These are phyloP conservation scores for Crypturellus undulatus DNA, from an alignment of 2,113 vertebrate species.

Conservation along the genomic window DNA sequence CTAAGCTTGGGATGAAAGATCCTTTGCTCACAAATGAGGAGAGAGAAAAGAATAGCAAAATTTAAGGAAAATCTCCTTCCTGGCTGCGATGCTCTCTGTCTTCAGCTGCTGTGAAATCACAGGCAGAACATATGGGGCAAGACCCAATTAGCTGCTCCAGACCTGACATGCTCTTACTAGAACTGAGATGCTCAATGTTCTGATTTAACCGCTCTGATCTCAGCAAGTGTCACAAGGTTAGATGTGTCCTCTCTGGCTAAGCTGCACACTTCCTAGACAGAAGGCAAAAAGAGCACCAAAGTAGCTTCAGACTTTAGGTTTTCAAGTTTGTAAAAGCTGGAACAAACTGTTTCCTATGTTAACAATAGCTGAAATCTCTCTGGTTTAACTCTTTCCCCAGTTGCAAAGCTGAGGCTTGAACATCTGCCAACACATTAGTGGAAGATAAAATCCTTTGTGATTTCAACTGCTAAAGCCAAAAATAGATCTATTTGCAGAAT, in stretches of 20 bases:
- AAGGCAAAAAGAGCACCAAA: conserved; percentile 9
- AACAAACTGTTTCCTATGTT: neutral
- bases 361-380: conserved; percentile 7
- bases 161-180: conserved; percentile 42
- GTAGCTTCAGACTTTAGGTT: conserved; percentile 25
- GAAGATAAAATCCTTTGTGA: conserved; percentile 23
- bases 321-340: conserved; percentile 30
- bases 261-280: neutral
- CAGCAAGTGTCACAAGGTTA: conserved; percentile 56
- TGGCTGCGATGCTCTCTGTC: neutral
- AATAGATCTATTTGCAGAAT: conserved; percentile 17
- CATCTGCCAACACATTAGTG: neutral
- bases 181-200: conserved; percentile 18
- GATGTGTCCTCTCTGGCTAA: neutral
- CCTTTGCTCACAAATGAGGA: neutral
- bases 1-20: neutral
- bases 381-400: conserved; percentile 23
- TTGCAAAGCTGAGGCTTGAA: neutral
- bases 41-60: conserved; percentile 16
- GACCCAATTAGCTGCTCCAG: conserved; percentile 47
- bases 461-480: conserved; percentile 29
- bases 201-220: conserved; percentile 54
- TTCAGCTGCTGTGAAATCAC: conserved; percentile 23
- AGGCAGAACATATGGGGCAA: conserved; percentile 16
- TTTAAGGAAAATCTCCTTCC: neutral